phyloP scores from a whole-genome alignment of 2,797 vertebrate species.

The Rhodeus uyekii region DNA sequence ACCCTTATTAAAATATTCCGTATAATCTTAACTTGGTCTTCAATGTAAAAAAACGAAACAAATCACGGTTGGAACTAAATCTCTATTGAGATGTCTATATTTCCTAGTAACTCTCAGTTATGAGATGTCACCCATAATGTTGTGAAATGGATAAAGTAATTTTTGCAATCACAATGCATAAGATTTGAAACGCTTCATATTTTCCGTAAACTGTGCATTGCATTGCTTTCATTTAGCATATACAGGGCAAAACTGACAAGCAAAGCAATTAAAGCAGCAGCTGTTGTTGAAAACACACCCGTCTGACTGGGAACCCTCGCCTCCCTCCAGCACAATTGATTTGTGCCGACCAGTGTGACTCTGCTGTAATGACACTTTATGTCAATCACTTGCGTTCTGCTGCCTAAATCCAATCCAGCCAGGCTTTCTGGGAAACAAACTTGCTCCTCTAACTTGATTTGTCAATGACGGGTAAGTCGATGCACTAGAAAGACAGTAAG shows the following conservation, averaged over 20 bases:
- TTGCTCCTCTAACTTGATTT: conserved; percentile 48
- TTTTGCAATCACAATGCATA: neutral
- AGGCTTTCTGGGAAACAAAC: conserved; percentile 42
- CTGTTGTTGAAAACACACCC: conserved; percentile 42
- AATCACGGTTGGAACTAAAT: no score
- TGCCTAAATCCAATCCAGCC: conserved; percentile 46
- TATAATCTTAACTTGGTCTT: no score
- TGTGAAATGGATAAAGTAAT: neutral
- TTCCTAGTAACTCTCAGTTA: neutral
- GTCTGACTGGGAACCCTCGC: conserved; percentile 30
- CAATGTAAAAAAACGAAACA: no score
- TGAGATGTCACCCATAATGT: neutral
- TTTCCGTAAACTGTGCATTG: conserved; percentile 31
- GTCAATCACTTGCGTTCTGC: conserved; percentile 43
- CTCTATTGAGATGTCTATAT: no score
- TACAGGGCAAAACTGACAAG: conserved; percentile 42
- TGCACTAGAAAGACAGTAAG: conserved; percentile 14
- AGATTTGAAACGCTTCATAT: conserved; percentile 14
- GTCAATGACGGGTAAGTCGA: conserved; percentile 49
- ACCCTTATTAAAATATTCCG: no score
- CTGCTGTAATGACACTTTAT: conserved; percentile 45
- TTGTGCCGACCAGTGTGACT: conserved; percentile 35
- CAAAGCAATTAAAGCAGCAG: conserved; percentile 50
- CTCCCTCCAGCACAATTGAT: conserved; percentile 30
- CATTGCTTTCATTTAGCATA: conserved; percentile 41